Base-by-base conservation (phyloP, 1,140 invertebrate genomes). In the Drosophila busckii region DNA sequence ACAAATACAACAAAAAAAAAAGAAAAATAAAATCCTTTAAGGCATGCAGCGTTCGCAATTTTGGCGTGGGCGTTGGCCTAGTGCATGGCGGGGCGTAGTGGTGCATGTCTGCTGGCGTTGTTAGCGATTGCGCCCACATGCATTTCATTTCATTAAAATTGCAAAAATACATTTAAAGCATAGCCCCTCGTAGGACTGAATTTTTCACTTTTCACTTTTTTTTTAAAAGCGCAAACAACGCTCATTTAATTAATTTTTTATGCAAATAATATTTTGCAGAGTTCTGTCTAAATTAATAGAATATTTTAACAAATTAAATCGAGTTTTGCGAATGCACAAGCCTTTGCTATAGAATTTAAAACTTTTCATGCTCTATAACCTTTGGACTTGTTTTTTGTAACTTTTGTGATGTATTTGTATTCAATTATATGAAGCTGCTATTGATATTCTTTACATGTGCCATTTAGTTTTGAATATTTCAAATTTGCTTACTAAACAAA, bases 111-210 rank as follows among this genome's bases (percentile, higher is more conserved):
- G n/a, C n/a, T n/a, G 13, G 5, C 2, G 12, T 22, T 9, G 15
- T 7, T 4, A 7, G 28, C 15, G 12, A 7, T 20, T 56, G 62
- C 37, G 59, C 46, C 75, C 73, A 69, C 75, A 58, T 73, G 75
- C 68, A 82, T 82, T 80, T 80, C 63, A 73, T 80, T 80, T 80
- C 78, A 80, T 82, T 73, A 82, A 80, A 80, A 80, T 80, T 80
- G 64, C 73, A 69, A 61, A 80, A 80, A 69, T 65, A 61, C 68
- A 78, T 78, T 80, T 80, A 68, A 80, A 64, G 48, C 53, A 32
- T 60, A 80, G 62, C 42, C 37, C 4, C 10, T 9, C 4, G 6
- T 29, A 9, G 12, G 16, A 23, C 28, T 61, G 20, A 16, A 71
- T 71, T 70, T 62, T 37, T 48, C 15, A 20, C 50, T 42, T 58